Evolutionary conservation across 2,113 vertebrate genomes (phyloP), one percentile per base, ranked within the genome.

Genomic region (Macaca nemestrina): DNA sequence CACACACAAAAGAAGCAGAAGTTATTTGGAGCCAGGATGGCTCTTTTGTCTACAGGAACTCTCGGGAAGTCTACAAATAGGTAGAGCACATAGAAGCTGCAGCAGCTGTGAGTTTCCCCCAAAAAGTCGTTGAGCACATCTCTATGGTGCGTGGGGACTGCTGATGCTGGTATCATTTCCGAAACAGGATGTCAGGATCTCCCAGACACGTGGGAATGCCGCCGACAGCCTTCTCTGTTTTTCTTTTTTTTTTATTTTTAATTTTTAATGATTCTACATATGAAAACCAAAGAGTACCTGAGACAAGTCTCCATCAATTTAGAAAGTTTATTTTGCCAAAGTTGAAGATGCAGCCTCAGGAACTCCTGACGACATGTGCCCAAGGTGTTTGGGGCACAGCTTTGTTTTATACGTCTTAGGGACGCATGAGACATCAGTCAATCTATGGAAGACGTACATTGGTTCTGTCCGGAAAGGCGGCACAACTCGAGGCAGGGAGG

Each of bases 371-470:
- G 25, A 30, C 61, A 64, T 30, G 61, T 64, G 2, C 27, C 61
- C 61, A 6, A 64, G 27, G 27, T 64, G 61, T 5, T 14, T 6
- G 27, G 12, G 61, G 61, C 61, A 30, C 61, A 30, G 27, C 61
- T 64, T 64, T 27, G 61, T 61, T 61, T 61, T 30, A 13, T 13
- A 11, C 25, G 5, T 61, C 3, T 30, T 64, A 27, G 12, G 61
- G 61, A 64, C 0, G 0, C 61, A 30, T 6, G 27, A 64, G 27
- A 64, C 61, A 6, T 14, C 27, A 2, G 11, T 30, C 61, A 64
- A 0, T 13, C 12, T 1, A 13, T 30, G 27, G 12, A 64, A 64
- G 27, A 30, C 14, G 27, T 64, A 30, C 61, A 2, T 30, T 27
- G 61, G 61, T 64, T 30, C 61, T 64, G 61, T 64, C 27, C 12